A percentile compares a stretch with the other conserved stretches of the same genome.
Evolutionary conservation across 2,113 vertebrate species (phyloP).

Genomic region (Prunella himalayana): DNA sequence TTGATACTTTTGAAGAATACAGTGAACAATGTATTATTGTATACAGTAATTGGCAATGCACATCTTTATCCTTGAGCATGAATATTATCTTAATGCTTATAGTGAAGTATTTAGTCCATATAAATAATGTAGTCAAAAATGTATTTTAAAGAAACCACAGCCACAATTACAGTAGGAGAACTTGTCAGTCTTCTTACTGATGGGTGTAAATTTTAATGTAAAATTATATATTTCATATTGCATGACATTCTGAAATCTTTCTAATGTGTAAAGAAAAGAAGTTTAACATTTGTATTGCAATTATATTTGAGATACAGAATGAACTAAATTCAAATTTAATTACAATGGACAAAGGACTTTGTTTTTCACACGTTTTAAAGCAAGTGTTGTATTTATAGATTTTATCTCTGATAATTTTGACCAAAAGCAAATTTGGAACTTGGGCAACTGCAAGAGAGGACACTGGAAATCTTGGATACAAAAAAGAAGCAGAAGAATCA

Average conservation of each 20-base stretch:
- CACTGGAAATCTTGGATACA: not conserved
- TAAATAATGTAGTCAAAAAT: not conserved
- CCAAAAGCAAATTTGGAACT: not conserved
- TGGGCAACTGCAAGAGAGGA: not conserved
- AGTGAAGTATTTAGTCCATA: not conserved
- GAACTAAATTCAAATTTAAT: not conserved
- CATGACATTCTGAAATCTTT: not conserved
- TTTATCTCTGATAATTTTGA: not conserved
- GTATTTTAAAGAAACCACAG: not conserved
- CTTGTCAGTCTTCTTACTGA: not conserved
- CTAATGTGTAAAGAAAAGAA: not conserved
- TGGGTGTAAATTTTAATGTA: not conserved
- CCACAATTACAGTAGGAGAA: not conserved
- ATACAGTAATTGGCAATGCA: not conserved
- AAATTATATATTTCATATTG: not conserved
- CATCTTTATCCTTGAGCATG: not conserved
- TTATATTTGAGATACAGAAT: not conserved
- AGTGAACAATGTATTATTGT: slow-evolving; percentile 7
- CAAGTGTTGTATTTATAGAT: not conserved
- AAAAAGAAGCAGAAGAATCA: not conserved
- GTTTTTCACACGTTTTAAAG: not conserved
- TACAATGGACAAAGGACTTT: not conserved
- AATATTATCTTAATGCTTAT: not conserved
- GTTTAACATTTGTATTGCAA: not conserved
- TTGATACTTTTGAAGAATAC: not conserved